Percentiles rank a stretch among this genome's conserved stretches.
Conservation (phyloP, 2,113 vertebrate species). For the Morone saxatilis region DNA sequence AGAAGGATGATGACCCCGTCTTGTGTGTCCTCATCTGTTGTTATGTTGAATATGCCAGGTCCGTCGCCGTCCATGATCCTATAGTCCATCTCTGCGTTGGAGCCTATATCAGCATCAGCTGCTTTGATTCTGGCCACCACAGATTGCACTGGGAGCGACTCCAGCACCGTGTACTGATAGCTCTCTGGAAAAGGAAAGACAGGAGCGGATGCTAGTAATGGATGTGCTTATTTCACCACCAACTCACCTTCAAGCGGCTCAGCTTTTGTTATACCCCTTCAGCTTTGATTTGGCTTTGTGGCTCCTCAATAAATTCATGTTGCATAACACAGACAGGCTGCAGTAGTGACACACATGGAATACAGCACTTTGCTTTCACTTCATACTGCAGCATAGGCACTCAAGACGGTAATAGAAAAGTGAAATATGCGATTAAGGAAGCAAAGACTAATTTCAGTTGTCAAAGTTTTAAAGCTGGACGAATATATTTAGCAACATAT, state of each 20-base stretch:
- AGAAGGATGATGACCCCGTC: conserved; percentile 93
- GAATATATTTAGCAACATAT: neutral
- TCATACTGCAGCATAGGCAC: neutral
- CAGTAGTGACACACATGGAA: conserved; percentile 17
- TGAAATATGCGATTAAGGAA: conserved; percentile 24
- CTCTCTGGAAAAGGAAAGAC: conserved; percentile 85
- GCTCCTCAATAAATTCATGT: conserved; percentile 45
- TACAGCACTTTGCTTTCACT: conserved; percentile 41
- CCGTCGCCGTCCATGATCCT: conserved; percentile 94
- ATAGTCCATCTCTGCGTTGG: conserved; percentile 97
- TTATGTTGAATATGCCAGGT: conserved; percentile 91
- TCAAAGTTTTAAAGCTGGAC: neutral
- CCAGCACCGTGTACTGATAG: conserved; percentile 92
- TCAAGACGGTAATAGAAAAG: neutral
- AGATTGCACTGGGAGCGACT: conserved; percentile 90
- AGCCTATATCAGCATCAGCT: conserved; percentile 90
- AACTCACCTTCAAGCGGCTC: conserved; percentile 43
- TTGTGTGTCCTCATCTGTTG: conserved; percentile 92
- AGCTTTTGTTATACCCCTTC: conserved; percentile 36
- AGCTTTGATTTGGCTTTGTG: conserved; percentile 55
- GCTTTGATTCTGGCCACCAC: conserved; percentile 96
- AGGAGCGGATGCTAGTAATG: conserved; percentile 50
- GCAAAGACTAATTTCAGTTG: conserved; percentile 15
- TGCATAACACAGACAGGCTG: conserved; percentile 45
- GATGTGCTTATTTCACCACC: conserved; percentile 50